Evolutionary conservation across 2,113 vertebrate species (phyloP).

Genomic region (Dasypus novemcinctus): DNA sequence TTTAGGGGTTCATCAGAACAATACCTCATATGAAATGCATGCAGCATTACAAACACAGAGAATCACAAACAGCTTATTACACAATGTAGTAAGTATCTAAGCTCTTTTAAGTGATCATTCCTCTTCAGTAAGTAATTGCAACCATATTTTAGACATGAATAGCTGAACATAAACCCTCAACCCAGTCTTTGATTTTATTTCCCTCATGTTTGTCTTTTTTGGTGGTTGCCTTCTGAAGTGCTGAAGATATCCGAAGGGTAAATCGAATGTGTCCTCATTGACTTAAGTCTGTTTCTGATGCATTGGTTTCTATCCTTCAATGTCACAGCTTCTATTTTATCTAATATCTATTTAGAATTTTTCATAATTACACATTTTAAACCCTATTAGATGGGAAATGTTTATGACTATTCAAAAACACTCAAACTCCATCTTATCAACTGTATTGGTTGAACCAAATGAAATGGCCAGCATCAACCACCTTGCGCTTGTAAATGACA

Average conservation of each 20-base stretch:
- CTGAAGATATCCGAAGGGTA: background rate
- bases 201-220: too few relatives aligned
- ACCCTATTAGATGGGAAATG: background rate
- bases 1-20: background rate
- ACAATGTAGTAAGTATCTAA: background rate
- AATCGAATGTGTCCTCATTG: background rate
- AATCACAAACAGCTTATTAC: background rate
- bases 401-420: background rate
- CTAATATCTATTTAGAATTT: background rate
- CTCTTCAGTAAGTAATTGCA: background rate
- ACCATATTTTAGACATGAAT: background rate
- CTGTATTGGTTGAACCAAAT: background rate
- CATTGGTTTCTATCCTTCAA: background rate
- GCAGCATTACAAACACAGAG: background rate
- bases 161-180: background rate
- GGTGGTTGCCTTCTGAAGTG: background rate
- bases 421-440: background rate
- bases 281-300: background rate
- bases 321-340: background rate
- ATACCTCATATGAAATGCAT: background rate
- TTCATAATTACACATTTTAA: background rate
- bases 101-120: background rate
- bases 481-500: background rate
- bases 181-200: background rate
- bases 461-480: background rate